Percentiles rank a stretch among this genome's conserved stretches.
Conservation (phyloP, 2,888 invertebrate genomes). For the Cylindroiulus punctatus region DNA sequence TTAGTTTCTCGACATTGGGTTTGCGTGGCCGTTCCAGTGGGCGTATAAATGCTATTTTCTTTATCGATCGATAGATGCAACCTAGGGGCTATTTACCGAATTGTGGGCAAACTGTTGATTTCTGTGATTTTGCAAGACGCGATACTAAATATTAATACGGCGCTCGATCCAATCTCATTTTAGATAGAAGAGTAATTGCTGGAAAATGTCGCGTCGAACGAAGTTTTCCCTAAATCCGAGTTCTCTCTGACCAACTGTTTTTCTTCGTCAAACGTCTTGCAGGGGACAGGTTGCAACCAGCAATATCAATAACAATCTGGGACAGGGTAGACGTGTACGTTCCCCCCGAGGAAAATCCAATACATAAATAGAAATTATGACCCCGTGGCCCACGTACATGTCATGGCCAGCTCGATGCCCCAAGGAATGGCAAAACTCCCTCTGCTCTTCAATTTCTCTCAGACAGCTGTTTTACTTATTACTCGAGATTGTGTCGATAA, state of each 20-base stretch:
- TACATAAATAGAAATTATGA: conserved; percentile 49
- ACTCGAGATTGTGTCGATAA: background rate
- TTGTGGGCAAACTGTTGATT: conserved; percentile 17
- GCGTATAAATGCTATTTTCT: background rate
- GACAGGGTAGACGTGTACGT: conserved; percentile 4
- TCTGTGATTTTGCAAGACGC: conserved; percentile 4
- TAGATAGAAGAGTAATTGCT: conserved; percentile 23
- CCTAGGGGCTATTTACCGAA: conserved; percentile 22
- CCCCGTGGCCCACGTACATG: background rate
- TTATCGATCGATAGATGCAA: background rate
- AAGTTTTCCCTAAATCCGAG: background rate
- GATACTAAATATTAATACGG: conserved; percentile 17
- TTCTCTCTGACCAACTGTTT: background rate
- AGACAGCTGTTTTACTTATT: conserved; percentile 17
- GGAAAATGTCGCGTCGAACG: background rate
- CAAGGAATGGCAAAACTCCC: background rate
- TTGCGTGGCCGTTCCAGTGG: background rate
- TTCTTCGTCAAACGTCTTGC: background rate
- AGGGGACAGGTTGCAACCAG: background rate
- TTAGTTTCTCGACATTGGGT: background rate
- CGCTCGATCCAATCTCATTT: conserved; percentile 22
- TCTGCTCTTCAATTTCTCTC: background rate
- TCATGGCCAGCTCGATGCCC: background rate
- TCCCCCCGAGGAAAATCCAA: conserved; percentile 47
- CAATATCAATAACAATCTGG: background rate